Evolutionary conservation across 1,140 invertebrate genomes (phyloP).

Genomic region (Listronotus oregonensis): DNA sequence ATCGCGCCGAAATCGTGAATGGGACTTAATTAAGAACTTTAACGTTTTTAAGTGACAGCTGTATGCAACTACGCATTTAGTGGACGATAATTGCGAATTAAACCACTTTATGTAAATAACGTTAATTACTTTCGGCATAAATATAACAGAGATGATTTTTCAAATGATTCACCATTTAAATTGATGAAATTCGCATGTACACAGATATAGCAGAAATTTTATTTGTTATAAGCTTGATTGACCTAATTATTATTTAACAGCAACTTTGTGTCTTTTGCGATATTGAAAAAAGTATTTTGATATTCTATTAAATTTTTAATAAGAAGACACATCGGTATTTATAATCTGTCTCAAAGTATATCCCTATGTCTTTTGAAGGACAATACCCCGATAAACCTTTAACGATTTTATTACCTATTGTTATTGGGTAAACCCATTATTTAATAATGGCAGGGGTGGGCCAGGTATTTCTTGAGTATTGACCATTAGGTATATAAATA

Average conservation of each 20-base stretch:
- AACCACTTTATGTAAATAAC: slow-evolving; percentile 41
- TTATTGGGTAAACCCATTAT: too few species aligned
- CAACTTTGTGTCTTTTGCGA: not conserved
- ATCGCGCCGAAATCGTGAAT: slow-evolving; percentile 31
- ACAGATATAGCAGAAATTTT: not conserved
- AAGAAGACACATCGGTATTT: too few species aligned
- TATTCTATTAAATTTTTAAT: too few species aligned
- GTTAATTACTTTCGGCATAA: slow-evolving; percentile 33
- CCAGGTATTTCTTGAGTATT: too few species aligned
- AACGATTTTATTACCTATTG: too few species aligned
- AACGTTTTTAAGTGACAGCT: slow-evolving; percentile 33
- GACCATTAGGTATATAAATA: too few species aligned
- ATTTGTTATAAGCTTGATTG: not conserved
- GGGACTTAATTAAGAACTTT: slow-evolving; percentile 27
- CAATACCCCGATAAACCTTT: too few species aligned
- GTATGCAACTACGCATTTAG: slow-evolving; percentile 38
- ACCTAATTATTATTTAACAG: not conserved
- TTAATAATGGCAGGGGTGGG: too few species aligned
- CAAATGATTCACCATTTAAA: slow-evolving; percentile 17
- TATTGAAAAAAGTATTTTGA: too few species aligned
- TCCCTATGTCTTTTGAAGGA: too few species aligned
- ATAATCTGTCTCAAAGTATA: too few species aligned
- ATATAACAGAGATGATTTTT: slow-evolving; percentile 24
- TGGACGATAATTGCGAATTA: slow-evolving; percentile 34
- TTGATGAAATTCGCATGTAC: not conserved